These are phyloP conservation scores for Melipona beecheii DNA, from an alignment of 2,888 invertebrate genomes.

Conservation along the genomic window DNA sequence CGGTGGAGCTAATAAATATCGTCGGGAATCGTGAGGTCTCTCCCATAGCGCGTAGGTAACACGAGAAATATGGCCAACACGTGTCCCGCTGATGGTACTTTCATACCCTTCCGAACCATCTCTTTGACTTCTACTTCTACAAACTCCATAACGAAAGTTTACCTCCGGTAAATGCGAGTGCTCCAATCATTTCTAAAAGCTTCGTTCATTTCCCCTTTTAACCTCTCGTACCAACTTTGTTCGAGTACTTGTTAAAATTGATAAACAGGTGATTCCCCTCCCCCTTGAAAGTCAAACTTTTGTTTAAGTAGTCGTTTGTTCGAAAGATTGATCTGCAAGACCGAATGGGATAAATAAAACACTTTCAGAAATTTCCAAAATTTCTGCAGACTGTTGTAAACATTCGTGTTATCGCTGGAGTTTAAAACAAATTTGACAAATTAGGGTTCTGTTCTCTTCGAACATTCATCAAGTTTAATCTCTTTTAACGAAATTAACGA, in stretches of 20 bases:
- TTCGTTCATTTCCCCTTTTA: neutral
- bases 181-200: constrained; percentile 2
- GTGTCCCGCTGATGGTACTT: constrained; percentile 25
- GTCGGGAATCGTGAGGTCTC: neutral
- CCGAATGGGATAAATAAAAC: too few species aligned
- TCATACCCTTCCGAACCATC: constrained; percentile 17
- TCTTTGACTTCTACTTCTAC: constrained; percentile 2
- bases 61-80: constrained; percentile 30
- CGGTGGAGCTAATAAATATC: constrained; percentile 20
- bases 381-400: too few species aligned
- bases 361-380: too few species aligned
- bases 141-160: constrained; percentile 8
- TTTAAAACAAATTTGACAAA: too few species aligned
- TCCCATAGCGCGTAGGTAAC: neutral
- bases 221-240: neutral
- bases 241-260: neutral
- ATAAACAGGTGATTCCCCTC: neutral
- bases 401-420: too few species aligned
- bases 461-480: too few species aligned
- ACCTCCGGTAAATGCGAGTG: neutral
- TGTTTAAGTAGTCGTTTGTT: too few species aligned
- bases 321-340: too few species aligned
- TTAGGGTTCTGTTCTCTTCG: too few species aligned
- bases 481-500: too few species aligned
- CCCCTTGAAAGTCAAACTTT: neutral